Conservation (phyloP, 2,888 invertebrate species). For the Campoplex capitator region DNA sequence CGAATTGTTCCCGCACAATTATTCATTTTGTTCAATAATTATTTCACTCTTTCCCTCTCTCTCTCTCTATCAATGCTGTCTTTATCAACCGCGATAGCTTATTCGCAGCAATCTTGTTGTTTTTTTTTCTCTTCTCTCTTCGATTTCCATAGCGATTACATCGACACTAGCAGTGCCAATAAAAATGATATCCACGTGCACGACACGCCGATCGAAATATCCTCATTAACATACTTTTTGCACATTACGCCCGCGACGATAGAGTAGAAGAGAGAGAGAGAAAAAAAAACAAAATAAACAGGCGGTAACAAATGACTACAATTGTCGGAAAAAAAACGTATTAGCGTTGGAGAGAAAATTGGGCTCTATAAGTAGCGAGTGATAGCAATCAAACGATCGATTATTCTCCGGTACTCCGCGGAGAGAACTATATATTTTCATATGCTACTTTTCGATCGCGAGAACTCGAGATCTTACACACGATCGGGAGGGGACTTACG, state of each 20-base stretch:
- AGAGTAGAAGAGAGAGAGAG: background rate
- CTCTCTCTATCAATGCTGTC: background rate
- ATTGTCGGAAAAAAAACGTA: constrained; percentile 46
- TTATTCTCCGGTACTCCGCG: constrained; percentile 41
- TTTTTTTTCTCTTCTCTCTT: background rate
- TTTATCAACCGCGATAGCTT: background rate
- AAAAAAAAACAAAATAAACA: constrained; percentile 15
- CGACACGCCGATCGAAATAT: constrained; percentile 43
- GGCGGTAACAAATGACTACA: constrained; percentile 32
- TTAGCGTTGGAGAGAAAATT: constrained; percentile 54
- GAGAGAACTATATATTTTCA: constrained; percentile 26
- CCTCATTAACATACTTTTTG: constrained; percentile 60
- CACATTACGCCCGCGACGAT: constrained; percentile 25
- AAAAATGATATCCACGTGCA: constrained; percentile 45
- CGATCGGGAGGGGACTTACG: constrained; percentile 45
- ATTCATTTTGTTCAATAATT: background rate
- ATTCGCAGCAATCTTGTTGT: background rate
- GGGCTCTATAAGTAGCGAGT: constrained; percentile 64
- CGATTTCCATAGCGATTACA: constrained; percentile 17
- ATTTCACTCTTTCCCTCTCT: background rate
- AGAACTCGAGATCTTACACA: constrained; percentile 50
- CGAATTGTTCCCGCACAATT: background rate
- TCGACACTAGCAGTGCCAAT: constrained; percentile 42
- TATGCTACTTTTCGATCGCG: constrained; percentile 17
- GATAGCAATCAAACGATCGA: constrained; percentile 66